A percentile compares a stretch with the other conserved stretches of the same genome.
Evolutionary conservation across 2,888 invertebrate species (phyloP).

Genomic region (Thymelicus acteon): DNA sequence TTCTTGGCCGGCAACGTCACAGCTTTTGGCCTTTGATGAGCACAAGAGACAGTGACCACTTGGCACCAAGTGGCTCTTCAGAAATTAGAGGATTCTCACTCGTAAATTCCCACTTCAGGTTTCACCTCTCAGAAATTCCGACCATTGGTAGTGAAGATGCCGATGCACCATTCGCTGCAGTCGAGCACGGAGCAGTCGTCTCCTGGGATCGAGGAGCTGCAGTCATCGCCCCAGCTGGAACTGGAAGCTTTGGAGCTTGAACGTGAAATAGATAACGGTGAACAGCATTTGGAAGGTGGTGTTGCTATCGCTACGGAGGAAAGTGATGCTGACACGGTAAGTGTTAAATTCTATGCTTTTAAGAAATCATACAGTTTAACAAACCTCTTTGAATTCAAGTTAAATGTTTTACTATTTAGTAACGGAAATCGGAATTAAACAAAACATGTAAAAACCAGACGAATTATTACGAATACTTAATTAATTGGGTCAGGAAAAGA

Average conservation of each 20-base stretch:
- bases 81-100: background rate
- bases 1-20: no score
- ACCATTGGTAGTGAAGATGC: constrained; percentile 69
- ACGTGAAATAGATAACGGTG: constrained; percentile 64
- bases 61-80: background rate
- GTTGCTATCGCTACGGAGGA: constrained; percentile 75
- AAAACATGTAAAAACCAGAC: no score
- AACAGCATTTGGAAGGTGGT: constrained; percentile 66
- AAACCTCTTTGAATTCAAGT: no score
- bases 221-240: constrained; percentile 69
- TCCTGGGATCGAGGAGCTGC: constrained; percentile 66
- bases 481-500: constrained; percentile 34
- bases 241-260: constrained; percentile 68
- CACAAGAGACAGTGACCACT: background rate
- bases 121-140: constrained; percentile 58
- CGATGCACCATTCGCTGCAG: constrained; percentile 57
- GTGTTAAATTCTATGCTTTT: constrained; percentile 43
- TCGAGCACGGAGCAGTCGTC: constrained; percentile 54
- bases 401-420: no score
- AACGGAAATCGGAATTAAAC: no score
- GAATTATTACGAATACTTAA: constrained; percentile 10
- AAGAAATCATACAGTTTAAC: no score
- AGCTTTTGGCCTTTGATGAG: background rate
- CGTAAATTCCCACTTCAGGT: constrained; percentile 35
- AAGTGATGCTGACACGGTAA: constrained; percentile 77